Conservation (phyloP, 2,113 vertebrate species). For the Ahaetulla prasina region DNA sequence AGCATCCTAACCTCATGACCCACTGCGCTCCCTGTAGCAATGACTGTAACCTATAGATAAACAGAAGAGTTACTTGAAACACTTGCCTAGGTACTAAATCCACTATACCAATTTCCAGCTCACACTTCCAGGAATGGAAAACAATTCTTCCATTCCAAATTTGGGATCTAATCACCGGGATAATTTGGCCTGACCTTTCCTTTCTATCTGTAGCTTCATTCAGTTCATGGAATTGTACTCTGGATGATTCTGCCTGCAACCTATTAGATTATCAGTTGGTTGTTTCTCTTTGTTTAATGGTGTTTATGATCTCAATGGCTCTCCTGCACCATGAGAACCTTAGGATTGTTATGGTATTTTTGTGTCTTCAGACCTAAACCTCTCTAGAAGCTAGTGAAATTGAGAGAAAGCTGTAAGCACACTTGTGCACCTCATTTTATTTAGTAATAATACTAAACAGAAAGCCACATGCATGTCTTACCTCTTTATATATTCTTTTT, state of each 20-base stretch:
- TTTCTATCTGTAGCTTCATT: background rate
- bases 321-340: background rate
- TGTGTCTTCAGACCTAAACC: background rate
- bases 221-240: background rate
- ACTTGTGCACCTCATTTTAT: background rate
- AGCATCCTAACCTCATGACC: too few relatives aligned
- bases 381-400: constrained; percentile 26
- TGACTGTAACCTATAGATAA: constrained; percentile 4
- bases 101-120: background rate
- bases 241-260: background rate
- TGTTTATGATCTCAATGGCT: constrained; percentile 40
- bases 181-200: background rate
- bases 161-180: background rate
- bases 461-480: background rate
- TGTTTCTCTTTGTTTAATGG: background rate
- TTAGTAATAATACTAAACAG: background rate
- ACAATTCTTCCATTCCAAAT: background rate
- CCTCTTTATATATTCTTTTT: too few relatives aligned
- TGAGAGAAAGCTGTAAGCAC: constrained; percentile 4
- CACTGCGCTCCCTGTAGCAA: background rate
- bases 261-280: background rate
- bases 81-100: constrained; percentile 27
- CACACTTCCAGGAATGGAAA: background rate
- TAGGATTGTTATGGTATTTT: constrained; percentile 3
- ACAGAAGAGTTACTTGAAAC: constrained; percentile 47